A percentile compares a stretch with the other conserved stretches of the same genome.
These are phyloP conservation scores for Macrophya alboannulata DNA, from an alignment of 2,888 invertebrate genomes.

Conservation along the genomic window DNA sequence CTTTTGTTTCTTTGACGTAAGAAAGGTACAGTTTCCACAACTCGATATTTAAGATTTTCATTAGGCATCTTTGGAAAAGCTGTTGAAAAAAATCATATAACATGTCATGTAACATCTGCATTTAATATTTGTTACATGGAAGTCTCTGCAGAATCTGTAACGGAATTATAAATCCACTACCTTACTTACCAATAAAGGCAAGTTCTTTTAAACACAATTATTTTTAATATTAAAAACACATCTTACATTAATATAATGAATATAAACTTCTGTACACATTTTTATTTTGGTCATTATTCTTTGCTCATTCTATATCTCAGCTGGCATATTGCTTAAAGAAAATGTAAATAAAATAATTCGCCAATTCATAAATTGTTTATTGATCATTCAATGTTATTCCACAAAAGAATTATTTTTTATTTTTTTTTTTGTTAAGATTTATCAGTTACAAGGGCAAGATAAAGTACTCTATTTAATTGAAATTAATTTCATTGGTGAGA, in stretches of 20 bases:
- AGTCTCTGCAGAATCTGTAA: slow-evolving; percentile 41
- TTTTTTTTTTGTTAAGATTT: not conserved
- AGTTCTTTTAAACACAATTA: slow-evolving; percentile 59
- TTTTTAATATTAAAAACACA: slow-evolving; percentile 16
- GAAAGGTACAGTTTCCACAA: slow-evolving; percentile 98
- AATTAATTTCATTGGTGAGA: slow-evolving; percentile 24
- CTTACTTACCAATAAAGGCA: slow-evolving; percentile 76
- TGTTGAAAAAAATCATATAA: slow-evolving; percentile 80
- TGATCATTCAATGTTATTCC: slow-evolving; percentile 71
- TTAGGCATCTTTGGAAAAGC: slow-evolving; percentile 98
- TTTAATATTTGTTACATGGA: slow-evolving; percentile 53
- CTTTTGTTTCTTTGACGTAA: slow-evolving; percentile 99
- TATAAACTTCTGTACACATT: slow-evolving; percentile 32
- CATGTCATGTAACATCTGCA: slow-evolving; percentile 64
- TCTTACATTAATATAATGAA: slow-evolving; percentile 6
- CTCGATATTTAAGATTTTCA: slow-evolving; percentile 99
- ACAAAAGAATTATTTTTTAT: not conserved
- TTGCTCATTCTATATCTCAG: slow-evolving; percentile 12
- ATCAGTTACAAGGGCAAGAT: slow-evolving; percentile 1
- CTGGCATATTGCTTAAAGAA: not conserved
- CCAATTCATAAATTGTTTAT: slow-evolving; percentile 74
- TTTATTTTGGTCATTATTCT: slow-evolving; percentile 21
- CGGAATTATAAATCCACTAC: slow-evolving; percentile 62
- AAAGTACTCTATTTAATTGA: not conserved
- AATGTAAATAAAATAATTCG: slow-evolving; percentile 62